A percentile compares a stretch with the other conserved stretches of the same genome.
phyloP scores from a whole-genome alignment of 2,888 invertebrate species.

The Chaitophorus viminalis region DNA sequence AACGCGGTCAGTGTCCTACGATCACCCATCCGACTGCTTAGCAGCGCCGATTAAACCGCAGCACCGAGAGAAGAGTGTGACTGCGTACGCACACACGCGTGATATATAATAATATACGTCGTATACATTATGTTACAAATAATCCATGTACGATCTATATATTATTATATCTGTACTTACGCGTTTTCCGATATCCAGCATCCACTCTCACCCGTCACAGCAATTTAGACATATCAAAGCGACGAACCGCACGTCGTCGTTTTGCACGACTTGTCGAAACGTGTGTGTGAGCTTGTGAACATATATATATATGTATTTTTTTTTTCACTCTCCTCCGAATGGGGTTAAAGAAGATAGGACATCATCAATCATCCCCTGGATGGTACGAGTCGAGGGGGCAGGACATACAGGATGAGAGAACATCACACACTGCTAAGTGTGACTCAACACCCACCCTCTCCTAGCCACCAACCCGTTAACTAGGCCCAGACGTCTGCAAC shows the following conservation, averaged over 20 bases:
- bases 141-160: no score
- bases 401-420: constrained; percentile 19
- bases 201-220: neutral
- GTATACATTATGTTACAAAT: no score
- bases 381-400: neutral
- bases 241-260: neutral
- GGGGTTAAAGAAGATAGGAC: neutral
- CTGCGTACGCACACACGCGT: no score
- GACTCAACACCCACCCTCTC: neutral
- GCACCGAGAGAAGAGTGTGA: no score
- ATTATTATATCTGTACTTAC: no score
- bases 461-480: no score
- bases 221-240: neutral
- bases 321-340: constrained; percentile 4
- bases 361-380: constrained; percentile 36
- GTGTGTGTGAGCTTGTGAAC: neutral
- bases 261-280: neutral
- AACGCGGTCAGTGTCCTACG: no score
- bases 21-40: no score
- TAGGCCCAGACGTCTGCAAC: constrained; percentile 6
- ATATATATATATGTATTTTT: neutral
- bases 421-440: neutral
- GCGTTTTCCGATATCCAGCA: neutral
- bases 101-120: no score
- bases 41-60: no score